Base-by-base conservation (phyloP, 2,797 vertebrate species). In the Falco cherrug region DNA sequence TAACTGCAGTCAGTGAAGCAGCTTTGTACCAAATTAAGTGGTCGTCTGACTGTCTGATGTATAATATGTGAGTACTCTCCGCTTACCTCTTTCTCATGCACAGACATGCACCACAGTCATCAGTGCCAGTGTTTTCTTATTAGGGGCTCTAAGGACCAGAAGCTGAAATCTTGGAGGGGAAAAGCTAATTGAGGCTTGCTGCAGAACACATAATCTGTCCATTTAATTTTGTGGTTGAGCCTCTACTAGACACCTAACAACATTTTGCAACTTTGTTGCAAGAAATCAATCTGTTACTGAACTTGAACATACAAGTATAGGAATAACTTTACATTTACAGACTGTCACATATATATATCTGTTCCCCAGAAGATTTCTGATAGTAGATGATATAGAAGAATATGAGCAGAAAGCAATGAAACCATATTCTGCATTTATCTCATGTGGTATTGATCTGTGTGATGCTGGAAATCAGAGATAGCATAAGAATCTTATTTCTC, bases 1-100 rank as follows among this genome's bases (percentile, higher is more conserved):
- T 80, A 22, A 59, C 2, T 4, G 8, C 48, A 91, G 48, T 28
- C 28, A 53, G 16, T 21, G 24, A 76, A 75, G 35, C 29, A 73
- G 22, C 9, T 85, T 82, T 31, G 2, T 60, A 33, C 31, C 45
- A 80, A 65, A 83, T 76, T 28, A 63, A 35, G 39, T 21, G 25
- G 12, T 89, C 4, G 2, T 59, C 63, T 79, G 39, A n/a, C 13
- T 45, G 13, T 64, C 37, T 70, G 39, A 74, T 35, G 6, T 21
- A 21, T 9, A 39, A 1, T 25, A 22, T 35, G 2, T 3, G 24
- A 56, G 24, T 43, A 60, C 8, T 8, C 8, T 8, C 29, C 0
- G 0, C 56, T 71, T 59, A 6, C 39, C 31, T 83, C 37, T 51
- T 13, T n/a, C 21, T 80, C 16, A 16, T n/a, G 37, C 20, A n/a